These are phyloP conservation scores for Porites australiensis DNA, from an alignment of 64 coral and sea anemone genomes.

Conservation along the genomic window DNA sequence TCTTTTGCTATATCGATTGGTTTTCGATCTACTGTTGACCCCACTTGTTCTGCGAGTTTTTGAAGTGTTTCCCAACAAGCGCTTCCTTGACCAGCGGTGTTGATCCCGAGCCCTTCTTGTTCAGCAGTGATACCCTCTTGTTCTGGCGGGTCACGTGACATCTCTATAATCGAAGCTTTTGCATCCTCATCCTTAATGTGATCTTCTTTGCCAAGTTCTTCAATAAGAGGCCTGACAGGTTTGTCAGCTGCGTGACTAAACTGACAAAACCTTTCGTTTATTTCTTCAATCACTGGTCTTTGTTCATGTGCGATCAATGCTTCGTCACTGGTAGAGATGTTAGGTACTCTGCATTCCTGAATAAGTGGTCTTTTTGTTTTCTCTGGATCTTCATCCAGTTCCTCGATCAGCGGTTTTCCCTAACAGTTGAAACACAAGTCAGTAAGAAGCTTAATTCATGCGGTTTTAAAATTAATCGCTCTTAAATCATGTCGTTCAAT, in stretches of 20 bases:
- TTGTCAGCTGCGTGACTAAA: background rate
- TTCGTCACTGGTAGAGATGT: background rate
- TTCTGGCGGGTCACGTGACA: background rate
- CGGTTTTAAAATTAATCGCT: no score
- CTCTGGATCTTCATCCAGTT: background rate
- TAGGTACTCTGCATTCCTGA: background rate
- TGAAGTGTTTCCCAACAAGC: constrained; percentile 44
- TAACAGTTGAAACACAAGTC: background rate
- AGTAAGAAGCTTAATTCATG: no score
- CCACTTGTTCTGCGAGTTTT: constrained; percentile 80
- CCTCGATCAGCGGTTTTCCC: constrained; percentile 49
- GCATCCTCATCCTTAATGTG: background rate
- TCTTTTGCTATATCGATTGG: constrained; percentile 84
- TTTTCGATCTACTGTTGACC: constrained; percentile 81
- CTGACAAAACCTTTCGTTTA: constrained; percentile 31
- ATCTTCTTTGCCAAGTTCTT: constrained; percentile 27
- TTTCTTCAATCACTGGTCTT: background rate
- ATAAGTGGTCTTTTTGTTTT: background rate
- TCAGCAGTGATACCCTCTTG: background rate
- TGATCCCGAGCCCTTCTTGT: background rate
- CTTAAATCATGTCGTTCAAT: no score
- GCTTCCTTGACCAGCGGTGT: background rate
- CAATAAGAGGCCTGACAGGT: constrained; percentile 46
- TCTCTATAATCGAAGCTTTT: background rate
- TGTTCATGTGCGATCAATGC: background rate